Percentiles rank a stretch among this genome's conserved stretches.
These are phyloP conservation scores for Columbina picui DNA, from an alignment of 2,113 vertebrate genomes.

Conservation along the genomic window DNA sequence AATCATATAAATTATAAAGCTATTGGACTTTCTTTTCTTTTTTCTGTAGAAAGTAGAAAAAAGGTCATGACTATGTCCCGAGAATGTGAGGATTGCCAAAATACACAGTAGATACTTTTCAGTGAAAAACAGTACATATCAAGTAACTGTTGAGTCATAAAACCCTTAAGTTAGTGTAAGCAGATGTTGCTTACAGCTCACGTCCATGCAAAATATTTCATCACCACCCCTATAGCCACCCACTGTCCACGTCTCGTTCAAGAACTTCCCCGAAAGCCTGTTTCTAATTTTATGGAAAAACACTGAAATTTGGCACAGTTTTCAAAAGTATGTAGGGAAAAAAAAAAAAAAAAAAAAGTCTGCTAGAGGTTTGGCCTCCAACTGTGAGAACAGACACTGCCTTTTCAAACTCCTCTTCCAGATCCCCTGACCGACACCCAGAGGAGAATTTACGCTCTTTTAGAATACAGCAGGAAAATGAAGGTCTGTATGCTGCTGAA, in stretches of 20 bases:
- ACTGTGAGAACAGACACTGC: conserved; percentile 73
- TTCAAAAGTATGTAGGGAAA: conserved; percentile 65
- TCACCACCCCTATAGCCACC: conserved; percentile 64
- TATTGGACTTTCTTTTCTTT: not conserved
- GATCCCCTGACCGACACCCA: conserved; percentile 70
- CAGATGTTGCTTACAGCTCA: conserved; percentile 74
- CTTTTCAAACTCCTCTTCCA: conserved; percentile 70
- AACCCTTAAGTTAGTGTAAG: conserved; percentile 67
- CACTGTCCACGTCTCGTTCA: conserved; percentile 68
- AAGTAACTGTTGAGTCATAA: conserved; percentile 62
- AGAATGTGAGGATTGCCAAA: conserved; percentile 31
- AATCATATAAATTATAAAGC: not conserved
- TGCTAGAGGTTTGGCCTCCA: conserved; percentile 69
- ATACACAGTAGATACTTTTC: conserved; percentile 23
- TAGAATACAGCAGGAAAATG: conserved; percentile 73
- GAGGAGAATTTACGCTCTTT: conserved; percentile 70
- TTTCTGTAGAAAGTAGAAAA: not conserved
- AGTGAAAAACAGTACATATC: conserved; percentile 36
- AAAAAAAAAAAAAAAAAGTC: conserved; percentile 49
- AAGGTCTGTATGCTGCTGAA: conserved; percentile 76
- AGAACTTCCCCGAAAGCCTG: conserved; percentile 79
- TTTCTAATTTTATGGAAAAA: conserved; percentile 82
- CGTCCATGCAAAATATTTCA: conserved; percentile 56
- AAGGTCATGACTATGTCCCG: not conserved
- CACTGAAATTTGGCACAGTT: conserved; percentile 79